phyloP scores from a whole-genome alignment of 1,140 invertebrate species.

The Bombus pyrosoma region DNA sequence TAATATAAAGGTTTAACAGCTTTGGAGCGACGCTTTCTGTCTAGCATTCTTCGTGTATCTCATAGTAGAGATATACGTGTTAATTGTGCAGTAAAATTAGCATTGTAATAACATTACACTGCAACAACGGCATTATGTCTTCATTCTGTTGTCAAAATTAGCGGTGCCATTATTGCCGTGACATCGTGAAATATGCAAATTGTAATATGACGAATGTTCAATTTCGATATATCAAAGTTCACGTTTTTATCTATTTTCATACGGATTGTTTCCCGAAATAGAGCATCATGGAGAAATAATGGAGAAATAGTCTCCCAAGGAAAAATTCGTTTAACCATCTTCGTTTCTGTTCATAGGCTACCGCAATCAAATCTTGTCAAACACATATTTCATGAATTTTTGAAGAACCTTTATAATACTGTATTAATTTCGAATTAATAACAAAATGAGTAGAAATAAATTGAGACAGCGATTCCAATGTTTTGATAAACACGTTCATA shows the following conservation, averaged over 20 bases:
- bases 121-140: not conserved
- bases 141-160: constrained; percentile 5
- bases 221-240: not conserved
- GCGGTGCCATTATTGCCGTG: not conserved
- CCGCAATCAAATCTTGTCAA: too few species aligned
- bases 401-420: too few species aligned
- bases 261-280: not conserved
- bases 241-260: not conserved
- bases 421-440: too few species aligned
- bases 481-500: too few species aligned
- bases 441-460: too few species aligned
- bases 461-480: too few species aligned
- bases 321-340: not conserved
- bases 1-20: not conserved
- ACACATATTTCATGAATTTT: too few species aligned
- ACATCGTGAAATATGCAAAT: not conserved
- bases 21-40: constrained; percentile 73
- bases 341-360: not conserved
- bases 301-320: not conserved
- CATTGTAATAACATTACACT: constrained; percentile 4
- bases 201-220: not conserved
- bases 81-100: constrained; percentile 12
- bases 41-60: not conserved
- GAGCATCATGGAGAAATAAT: not conserved
- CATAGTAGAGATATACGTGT: constrained; percentile 45